Conservation (phyloP, 2,888 invertebrate genomes). For the Mamestra brassicae region DNA sequence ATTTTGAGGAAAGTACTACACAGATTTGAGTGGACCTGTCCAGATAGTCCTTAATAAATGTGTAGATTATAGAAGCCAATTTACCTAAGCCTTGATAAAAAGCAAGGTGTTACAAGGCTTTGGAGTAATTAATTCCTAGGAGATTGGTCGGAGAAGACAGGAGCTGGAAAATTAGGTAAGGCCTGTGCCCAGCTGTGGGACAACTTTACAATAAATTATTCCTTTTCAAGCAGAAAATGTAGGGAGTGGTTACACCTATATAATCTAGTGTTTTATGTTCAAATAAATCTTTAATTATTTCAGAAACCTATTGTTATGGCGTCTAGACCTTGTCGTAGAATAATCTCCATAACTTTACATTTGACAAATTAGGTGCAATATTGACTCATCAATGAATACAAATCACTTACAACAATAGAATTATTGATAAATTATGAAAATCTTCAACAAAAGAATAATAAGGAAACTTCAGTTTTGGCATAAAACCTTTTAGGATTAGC, state of each 20-base stretch:
- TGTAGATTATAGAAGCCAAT: too few relatives aligned
- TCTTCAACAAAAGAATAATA: constrained; percentile 24
- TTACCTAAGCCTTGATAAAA: too few relatives aligned
- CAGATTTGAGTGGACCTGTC: too few relatives aligned
- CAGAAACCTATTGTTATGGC: neutral
- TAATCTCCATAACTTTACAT: neutral
- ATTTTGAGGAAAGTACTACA: too few relatives aligned
- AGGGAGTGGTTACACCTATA: neutral
- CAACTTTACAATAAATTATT: too few relatives aligned
- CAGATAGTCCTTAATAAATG: too few relatives aligned
- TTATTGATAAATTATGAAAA: constrained; percentile 25
- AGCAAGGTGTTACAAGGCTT: too few relatives aligned
- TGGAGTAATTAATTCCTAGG: too few relatives aligned
- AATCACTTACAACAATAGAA: constrained; percentile 38
- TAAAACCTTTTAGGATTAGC: constrained; percentile 53
- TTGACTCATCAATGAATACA: constrained; percentile 43
- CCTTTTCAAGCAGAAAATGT: too few relatives aligned
- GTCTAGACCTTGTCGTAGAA: neutral
- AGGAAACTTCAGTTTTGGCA: constrained; percentile 42
- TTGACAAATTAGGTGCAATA: constrained; percentile 31
- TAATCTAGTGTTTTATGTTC: neutral
- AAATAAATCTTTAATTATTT: neutral
- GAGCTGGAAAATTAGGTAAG: too few relatives aligned
- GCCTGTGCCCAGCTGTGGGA: too few relatives aligned
- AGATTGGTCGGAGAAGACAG: too few relatives aligned